Base-by-base conservation (phyloP, 2,113 vertebrate genomes). In the Gymnorhina tibicen region DNA sequence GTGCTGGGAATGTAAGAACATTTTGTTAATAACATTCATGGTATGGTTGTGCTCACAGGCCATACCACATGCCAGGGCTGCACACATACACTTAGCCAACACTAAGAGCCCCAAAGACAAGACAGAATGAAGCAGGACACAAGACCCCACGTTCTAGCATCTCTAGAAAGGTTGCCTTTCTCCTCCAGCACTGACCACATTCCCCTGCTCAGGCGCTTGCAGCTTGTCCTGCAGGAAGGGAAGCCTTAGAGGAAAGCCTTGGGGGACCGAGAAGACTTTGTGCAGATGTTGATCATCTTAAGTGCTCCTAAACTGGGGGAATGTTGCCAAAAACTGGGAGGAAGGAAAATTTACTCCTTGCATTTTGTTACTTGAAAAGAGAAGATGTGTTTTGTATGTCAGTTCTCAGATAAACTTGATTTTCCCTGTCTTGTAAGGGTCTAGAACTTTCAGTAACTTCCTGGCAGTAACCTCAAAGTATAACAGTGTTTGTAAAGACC, bases 201-300 rank as follows among this genome's bases (percentile, higher is more conserved):
- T 68, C 7, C 22, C 37, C 62, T 79, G 26, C 20, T 15, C 1
- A 2, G 52, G 13, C 2, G 0, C 27, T n/a, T 1, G 0, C 56
- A n/a, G 42, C 24, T 35, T 67, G 21, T 35, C 37, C 73, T 80
- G 69, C 6, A 7, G 30, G 39, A 85, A 47, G 42, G 18, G 9
- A 14, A 81, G 22, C 7, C 1, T 46, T 37, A 56, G 30, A 21
- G 22, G 44, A 67, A 80, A 53, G 21, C 11, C 30, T 30, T 49
- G 42, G 37, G 14, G 20, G 4, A 55, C 44, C 79, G 55, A 46
- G 39, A 69, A 2, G 2, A 59, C 15, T 76, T 53, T 64, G 15
- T 18, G 20, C 52, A n/a, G 52, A 69, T 47, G 24, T 32, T 35
- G 39, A 32, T 55, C 28, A 46, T 4, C 13, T 85, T 68, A 41